A percentile compares a stretch with the other conserved stretches of the same genome.
Evolutionary conservation across 2,888 invertebrate genomes (phyloP).

Genomic region (Sarcophaga variegata): DNA sequence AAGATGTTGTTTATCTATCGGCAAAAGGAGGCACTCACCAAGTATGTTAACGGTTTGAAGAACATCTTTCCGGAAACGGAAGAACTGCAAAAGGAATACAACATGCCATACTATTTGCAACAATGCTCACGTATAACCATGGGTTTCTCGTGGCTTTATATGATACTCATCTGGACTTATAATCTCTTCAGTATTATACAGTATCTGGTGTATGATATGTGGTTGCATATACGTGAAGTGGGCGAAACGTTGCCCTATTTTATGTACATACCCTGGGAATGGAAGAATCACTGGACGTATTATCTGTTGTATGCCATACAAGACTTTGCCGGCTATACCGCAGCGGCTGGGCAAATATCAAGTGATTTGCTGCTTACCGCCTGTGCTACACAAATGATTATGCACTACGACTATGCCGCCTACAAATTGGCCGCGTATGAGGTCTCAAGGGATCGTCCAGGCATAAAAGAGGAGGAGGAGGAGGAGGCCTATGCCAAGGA

Average conservation of each 20-base stretch:
- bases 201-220: constrained; percentile 73
- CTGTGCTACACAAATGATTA: constrained; percentile 76
- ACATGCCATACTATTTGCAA: constrained; percentile 60
- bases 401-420: constrained; percentile 78
- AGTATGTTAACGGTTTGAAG: constrained; percentile 37
- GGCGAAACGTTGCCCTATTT: constrained; percentile 73
- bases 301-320: constrained; percentile 73
- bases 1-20: constrained; percentile 77
- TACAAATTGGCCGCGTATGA: constrained; percentile 67
- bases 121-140: constrained; percentile 69
- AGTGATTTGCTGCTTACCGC: constrained; percentile 77
- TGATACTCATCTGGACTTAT: constrained; percentile 78
- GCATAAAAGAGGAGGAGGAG: background rate
- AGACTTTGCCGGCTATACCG: constrained; percentile 74
- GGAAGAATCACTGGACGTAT: constrained; percentile 73
- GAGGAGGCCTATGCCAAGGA: constrained; percentile 45
- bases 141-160: constrained; percentile 75
- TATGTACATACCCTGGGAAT: constrained; percentile 74
- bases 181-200: constrained; percentile 75
- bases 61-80: constrained; percentile 40
- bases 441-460: constrained; percentile 32
- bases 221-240: constrained; percentile 69
- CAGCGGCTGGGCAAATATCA: constrained; percentile 76
- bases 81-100: constrained; percentile 37
- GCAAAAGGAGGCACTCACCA: constrained; percentile 71